Base-by-base conservation (phyloP, 2,888 invertebrate species). In the Mylabris sibirica region DNA sequence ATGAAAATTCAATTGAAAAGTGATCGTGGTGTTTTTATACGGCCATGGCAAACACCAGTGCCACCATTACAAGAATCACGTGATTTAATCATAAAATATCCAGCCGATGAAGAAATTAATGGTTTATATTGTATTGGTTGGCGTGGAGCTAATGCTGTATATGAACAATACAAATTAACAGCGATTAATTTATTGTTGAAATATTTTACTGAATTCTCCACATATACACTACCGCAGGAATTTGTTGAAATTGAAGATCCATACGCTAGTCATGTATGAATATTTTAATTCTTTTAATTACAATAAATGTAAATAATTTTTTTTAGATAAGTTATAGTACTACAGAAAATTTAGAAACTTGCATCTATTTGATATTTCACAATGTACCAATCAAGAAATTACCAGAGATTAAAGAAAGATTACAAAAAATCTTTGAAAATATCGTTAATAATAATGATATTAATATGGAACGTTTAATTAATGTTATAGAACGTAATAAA, bases 141-240 rank as follows among this genome's bases (percentile, higher is more conserved):
- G 93, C 88, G 95, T 71, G 96, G 96, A 2, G 94, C 96, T 22
- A 88, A 89, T 0, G 88, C 88, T 41, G 84, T 88, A 2, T 82
- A 82, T 0, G 88, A 91, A 64, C 82, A 90, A 70, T 88, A 87
- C 74, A 87, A 88, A 64, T 82, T 93, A 71, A 88, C 89, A 3
- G 92, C 90, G 6, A 89, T 91, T 73, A 88, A 89, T 38, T 85
- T 95, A 14, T 83, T 96, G 49, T 85, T 95, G 75, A 92, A 94
- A 69, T 97, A 96, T 84, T 85, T 97, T 66, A 93, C 94, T 12
- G 93, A 95, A 78, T 94, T 94, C n/a, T 90, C 96, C 9, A 92
- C 94, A 17, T 92, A 95, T 72, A 96, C 96, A 12, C 86, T 97
- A 64, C 93, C 95, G 80, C 89, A 91, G 77, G 90, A 91, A 79